These are phyloP conservation scores for Benthosema pterotum DNA, from an alignment of 2,797 vertebrate genomes.

Conservation along the genomic window DNA sequence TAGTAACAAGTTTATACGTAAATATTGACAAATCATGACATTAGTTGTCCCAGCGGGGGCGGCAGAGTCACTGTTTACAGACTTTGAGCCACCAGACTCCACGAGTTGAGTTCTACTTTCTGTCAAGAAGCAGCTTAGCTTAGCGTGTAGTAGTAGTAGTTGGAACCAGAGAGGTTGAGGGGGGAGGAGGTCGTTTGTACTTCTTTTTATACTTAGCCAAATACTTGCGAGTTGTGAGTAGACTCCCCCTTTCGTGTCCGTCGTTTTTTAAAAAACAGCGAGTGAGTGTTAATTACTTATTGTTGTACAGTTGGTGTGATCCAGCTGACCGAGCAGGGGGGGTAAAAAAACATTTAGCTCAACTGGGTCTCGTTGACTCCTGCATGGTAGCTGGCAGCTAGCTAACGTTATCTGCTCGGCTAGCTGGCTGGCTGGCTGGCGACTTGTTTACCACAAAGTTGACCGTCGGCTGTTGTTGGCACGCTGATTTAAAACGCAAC, in stretches of 20 bases:
- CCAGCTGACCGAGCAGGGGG: conserved; percentile 13
- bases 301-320: conserved; percentile 30
- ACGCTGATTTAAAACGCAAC: conserved; percentile 29
- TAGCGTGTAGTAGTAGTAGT: conserved; percentile 60
- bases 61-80: conserved; percentile 73
- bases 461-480: conserved; percentile 50
- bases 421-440: conserved; percentile 72
- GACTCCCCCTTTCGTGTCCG: neutral
- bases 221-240: conserved; percentile 2
- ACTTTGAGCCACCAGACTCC: conserved; percentile 35
- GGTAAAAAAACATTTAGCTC: conserved; percentile 34
- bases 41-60: conserved; percentile 39
- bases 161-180: conserved; percentile 33
- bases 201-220: neutral
- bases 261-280: conserved; percentile 13
- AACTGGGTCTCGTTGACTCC: conserved; percentile 40
- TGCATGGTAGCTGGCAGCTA: conserved; percentile 58
- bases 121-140: conserved; percentile 14
- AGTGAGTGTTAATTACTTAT: conserved; percentile 14
- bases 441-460: conserved; percentile 63
- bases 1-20: neutral
- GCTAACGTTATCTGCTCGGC: conserved; percentile 68
- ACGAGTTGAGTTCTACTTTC: conserved; percentile 42
- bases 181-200: conserved; percentile 42
- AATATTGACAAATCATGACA: neutral